Conservation (phyloP, 2,888 invertebrate species). For the Frankliniella fusca region DNA sequence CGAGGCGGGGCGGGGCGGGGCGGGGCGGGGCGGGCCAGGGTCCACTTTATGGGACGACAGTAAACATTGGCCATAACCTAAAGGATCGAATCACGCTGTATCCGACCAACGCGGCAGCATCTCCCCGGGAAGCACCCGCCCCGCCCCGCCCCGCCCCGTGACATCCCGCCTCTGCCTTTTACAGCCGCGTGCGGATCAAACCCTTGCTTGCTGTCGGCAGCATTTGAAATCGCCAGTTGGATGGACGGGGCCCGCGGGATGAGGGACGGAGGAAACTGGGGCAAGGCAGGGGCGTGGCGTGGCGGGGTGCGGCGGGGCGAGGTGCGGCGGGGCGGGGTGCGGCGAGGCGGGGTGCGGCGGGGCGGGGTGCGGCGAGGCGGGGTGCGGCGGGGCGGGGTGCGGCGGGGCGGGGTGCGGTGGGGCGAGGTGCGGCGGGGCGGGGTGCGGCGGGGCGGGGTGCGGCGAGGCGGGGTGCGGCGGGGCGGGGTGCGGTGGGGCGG, state of each 20-base stretch:
- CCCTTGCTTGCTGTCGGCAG: background rate
- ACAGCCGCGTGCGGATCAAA: background rate
- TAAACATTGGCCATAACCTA: constrained; percentile 23
- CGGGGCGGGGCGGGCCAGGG: background rate
- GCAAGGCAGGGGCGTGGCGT: background rate
- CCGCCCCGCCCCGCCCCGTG: background rate
- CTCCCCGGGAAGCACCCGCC: background rate
- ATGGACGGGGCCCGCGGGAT: no score
- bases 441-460: background rate
- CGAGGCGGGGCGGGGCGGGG: background rate
- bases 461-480: background rate
- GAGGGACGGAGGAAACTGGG: background rate
- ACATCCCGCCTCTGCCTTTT: background rate
- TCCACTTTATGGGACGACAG: background rate
- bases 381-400: background rate
- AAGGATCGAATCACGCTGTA: background rate
- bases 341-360: background rate
- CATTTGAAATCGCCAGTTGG: no score
- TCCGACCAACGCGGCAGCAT: background rate
- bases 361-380: background rate
- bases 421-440: no score
- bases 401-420: no score
- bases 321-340: no score
- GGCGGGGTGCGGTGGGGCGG: background rate
- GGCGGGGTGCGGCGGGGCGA: background rate